Evolutionary conservation across 2,113 vertebrate species (phyloP).

Genomic region (Chionodraco myersi): DNA sequence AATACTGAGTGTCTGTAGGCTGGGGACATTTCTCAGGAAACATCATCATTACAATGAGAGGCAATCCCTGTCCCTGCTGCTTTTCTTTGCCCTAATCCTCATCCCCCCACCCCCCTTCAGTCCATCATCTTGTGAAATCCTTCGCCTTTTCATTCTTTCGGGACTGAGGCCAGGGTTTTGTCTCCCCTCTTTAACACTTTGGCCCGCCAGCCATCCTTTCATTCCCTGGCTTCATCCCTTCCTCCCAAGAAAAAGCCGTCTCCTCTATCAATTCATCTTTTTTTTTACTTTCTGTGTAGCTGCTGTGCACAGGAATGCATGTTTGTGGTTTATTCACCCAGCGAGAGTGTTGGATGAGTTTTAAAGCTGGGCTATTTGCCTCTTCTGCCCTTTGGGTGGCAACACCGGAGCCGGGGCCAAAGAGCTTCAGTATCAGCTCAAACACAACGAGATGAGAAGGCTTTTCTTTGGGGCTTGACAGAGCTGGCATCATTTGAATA

Average conservation of each 20-base stretch:
- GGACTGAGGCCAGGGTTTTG: conserved; percentile 75
- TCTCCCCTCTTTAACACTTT: conserved; percentile 72
- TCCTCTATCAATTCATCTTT: conserved; percentile 72
- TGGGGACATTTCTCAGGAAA: conserved; percentile 55
- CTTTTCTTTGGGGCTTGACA: background rate
- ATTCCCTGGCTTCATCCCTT: conserved; percentile 54
- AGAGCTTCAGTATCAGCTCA: conserved; percentile 9
- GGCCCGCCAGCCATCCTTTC: conserved; percentile 71
- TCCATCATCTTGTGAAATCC: conserved; percentile 79
- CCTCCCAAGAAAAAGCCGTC: conserved; percentile 60
- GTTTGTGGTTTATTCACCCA: conserved; percentile 71
- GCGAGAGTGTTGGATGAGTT: conserved; percentile 51
- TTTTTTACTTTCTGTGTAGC: conserved; percentile 15
- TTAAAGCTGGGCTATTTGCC: conserved; percentile 32
- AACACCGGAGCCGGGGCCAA: conserved; percentile 31
- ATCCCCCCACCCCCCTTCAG: conserved; percentile 65
- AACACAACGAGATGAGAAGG: background rate
- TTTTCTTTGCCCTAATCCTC: conserved; percentile 75
- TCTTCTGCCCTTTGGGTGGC: conserved; percentile 59
- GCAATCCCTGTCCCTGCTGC: conserved; percentile 68
- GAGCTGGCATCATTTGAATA: conserved; percentile 21
- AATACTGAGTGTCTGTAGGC: conserved; percentile 44
- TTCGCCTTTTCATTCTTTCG: conserved; percentile 71
- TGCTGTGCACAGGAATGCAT: conserved; percentile 65
- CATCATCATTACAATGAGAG: conserved; percentile 75